Percentiles rank a stretch among this genome's conserved stretches.
phyloP scores from a whole-genome alignment of 2,113 vertebrate species.

The Hippolais icterina region DNA sequence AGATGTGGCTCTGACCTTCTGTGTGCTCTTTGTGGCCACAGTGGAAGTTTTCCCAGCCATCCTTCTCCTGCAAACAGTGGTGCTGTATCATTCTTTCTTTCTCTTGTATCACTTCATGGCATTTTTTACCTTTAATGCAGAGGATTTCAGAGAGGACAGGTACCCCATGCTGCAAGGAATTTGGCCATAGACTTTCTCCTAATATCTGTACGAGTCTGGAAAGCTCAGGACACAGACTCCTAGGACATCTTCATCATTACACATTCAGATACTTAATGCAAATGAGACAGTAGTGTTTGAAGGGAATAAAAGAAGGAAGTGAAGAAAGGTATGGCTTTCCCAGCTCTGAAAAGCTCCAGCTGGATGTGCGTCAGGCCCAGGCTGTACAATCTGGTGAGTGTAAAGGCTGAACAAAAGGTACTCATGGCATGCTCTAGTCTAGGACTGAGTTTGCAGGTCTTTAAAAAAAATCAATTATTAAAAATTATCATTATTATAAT shows the following conservation, averaged over 20 bases:
- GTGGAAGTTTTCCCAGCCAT: neutral
- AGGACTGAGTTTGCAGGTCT: neutral
- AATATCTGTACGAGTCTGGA: neutral
- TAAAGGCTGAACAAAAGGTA: neutral
- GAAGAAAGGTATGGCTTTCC: neutral
- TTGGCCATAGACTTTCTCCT: neutral
- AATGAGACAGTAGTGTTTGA: neutral
- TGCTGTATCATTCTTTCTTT: neutral
- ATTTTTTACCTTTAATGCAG: neutral
- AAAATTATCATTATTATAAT: no score
- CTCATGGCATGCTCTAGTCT: neutral
- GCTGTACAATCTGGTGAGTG: neutral
- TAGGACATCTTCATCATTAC: neutral
- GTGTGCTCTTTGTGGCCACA: neutral
- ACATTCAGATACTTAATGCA: neutral
- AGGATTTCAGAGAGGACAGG: neutral
- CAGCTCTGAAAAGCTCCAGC: neutral
- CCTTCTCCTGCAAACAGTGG: neutral
- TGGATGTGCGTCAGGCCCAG: accelerated
- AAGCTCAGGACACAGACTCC: neutral
- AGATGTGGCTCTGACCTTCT: neutral
- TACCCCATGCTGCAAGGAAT: neutral
- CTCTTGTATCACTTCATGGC: neutral
- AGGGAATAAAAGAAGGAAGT: neutral
- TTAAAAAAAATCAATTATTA: neutral